phyloP scores from a whole-genome alignment of 1,140 invertebrate genomes.

The Cheumatopsyche charites region DNA sequence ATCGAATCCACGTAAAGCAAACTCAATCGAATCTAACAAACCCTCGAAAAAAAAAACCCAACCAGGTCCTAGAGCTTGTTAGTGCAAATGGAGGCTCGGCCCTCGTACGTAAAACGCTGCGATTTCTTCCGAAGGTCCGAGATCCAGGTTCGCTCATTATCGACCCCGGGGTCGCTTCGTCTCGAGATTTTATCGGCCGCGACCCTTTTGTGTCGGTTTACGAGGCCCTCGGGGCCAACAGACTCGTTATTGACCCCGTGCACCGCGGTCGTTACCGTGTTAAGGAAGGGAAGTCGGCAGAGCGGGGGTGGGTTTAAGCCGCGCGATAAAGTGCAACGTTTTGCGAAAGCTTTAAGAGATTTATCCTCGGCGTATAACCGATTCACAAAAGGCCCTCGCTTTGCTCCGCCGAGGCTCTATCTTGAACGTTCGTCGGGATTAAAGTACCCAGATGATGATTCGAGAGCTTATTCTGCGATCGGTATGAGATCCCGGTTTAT shows the following conservation, averaged over 20 bases:
- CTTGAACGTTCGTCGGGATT: too few species aligned
- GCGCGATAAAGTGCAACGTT: constrained; percentile 28
- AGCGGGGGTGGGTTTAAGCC: not conserved
- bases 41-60: too few species aligned
- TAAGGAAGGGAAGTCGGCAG: not conserved
- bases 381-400: constrained; percentile 28
- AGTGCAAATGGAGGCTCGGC: not conserved
- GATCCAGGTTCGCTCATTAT: constrained; percentile 12
- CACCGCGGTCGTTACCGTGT: constrained; percentile 21
- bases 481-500: too few species aligned
- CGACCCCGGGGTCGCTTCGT: constrained; percentile 24
- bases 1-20: too few species aligned
- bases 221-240: constrained; percentile 20
- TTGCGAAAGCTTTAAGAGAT: constrained; percentile 16
- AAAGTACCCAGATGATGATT: too few species aligned
- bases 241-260: constrained; percentile 37
- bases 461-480: too few species aligned
- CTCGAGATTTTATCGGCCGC: constrained; percentile 41
- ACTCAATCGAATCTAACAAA: too few species aligned
- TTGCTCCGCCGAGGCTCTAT: not conserved
- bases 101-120: constrained; percentile 20
- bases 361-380: constrained; percentile 21
- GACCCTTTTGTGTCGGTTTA: constrained; percentile 42
- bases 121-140: constrained; percentile 21
- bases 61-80: too few species aligned